Base-by-base conservation (phyloP, 2,888 invertebrate genomes). In the Lithophane socia region DNA sequence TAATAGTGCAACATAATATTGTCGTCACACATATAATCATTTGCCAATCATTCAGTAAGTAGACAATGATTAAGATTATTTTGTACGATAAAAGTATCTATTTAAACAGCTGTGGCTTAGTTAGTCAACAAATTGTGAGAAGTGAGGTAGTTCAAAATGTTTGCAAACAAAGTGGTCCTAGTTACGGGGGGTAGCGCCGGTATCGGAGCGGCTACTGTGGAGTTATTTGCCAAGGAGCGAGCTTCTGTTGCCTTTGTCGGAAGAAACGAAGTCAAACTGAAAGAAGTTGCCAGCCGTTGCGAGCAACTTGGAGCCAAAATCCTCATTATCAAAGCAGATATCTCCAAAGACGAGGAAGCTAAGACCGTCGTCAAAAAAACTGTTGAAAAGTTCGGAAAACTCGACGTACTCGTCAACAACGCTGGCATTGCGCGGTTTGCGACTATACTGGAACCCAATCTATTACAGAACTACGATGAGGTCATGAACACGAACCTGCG, bases 121-220 rank as follows among this genome's bases (percentile, higher is more conserved):
- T 71, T 3, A 0, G 1, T n/a, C 2, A n/a, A 37, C 2, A 12
- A 21, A 56, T 63, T 54, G 21, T 0, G 37, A 24, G 37, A 24
- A 16, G 44, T 9, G 21, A 18, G 16, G 64, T 13, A 2, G 8
- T 47, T 52, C 37, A 73, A 80, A 7, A 92, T 93, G 93, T 93
- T 93, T 52, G 73, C 73, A 66, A 86, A 90, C 29, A 94, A 93
- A 90, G 92, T 93, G 0, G 92, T 93, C 0, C 73, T 94, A 5
- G 86, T 94, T 1, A 93, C 93, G 2, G 94, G 98, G 12, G 97
- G 97, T 0, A 97, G 97, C 89, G 97, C 97, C 8, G 98, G 98
- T 0, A 98, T 98, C 64, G 98, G 98, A 3, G 97, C 97, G 0
- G 97, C 97, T 0, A 97, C 97, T 0, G 98, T 98, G 0, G 85